Conservation (phyloP, 2,888 invertebrate species). For the Pycnomerus fuliginosus region DNA sequence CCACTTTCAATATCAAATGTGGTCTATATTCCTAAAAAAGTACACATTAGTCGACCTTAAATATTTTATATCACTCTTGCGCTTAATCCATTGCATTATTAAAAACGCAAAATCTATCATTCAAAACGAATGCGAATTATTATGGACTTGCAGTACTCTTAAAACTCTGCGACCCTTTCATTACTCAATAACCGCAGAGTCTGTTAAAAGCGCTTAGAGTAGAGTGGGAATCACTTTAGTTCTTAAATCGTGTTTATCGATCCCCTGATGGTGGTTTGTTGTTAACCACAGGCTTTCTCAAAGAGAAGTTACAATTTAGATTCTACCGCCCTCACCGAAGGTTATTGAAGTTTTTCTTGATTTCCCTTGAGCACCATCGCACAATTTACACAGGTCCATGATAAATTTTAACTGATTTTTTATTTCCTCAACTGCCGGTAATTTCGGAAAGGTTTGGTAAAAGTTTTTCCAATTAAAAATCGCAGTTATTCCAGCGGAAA, state of each 20-base stretch:
- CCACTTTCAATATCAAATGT: no score
- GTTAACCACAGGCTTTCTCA: conserved; percentile 38
- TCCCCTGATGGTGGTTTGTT: conserved; percentile 41
- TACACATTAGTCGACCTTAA: conserved; percentile 3
- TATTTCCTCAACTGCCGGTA: no score
- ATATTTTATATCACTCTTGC: no score
- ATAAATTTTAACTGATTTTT: conserved; percentile 29
- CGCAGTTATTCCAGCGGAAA: no score
- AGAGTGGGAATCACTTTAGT: conserved; percentile 39
- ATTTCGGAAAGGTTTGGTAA: no score
- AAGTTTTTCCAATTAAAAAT: no score
- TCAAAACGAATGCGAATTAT: no score
- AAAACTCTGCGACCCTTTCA: neutral
- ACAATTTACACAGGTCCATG: conserved; percentile 30
- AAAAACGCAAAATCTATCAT: no score
- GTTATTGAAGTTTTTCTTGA: conserved; percentile 45
- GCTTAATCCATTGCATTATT: no score
- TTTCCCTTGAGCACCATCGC: conserved; percentile 39
- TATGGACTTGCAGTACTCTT: no score
- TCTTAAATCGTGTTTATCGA: conserved; percentile 43
- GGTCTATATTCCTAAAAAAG: no score
- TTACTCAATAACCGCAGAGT: conserved; percentile 15
- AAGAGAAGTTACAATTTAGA: conserved; percentile 41
- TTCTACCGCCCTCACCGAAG: conserved; percentile 35
- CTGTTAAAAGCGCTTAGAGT: conserved; percentile 27